Conservation (phyloP, 2,888 invertebrate genomes). For the Parascotia fuliginaria region DNA sequence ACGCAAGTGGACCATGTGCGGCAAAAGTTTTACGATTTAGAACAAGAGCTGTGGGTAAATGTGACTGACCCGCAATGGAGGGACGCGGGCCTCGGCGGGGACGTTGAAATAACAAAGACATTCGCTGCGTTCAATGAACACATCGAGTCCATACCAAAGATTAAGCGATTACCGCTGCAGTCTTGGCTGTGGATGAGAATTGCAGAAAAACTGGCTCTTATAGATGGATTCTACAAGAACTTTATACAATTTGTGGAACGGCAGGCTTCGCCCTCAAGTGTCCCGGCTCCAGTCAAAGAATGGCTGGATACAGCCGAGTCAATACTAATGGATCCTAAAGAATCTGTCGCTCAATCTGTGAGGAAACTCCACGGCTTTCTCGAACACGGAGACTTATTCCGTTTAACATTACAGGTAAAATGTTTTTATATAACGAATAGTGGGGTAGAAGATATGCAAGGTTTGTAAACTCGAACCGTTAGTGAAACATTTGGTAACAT, state of each 20-base stretch:
- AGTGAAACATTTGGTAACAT: constrained; percentile 32
- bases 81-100: constrained; percentile 72
- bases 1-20: constrained; percentile 87
- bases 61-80: constrained; percentile 72
- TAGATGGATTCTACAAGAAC: constrained; percentile 88
- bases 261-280: constrained; percentile 68
- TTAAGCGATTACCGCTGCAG: constrained; percentile 57
- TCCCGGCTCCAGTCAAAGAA: constrained; percentile 68
- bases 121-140: constrained; percentile 85
- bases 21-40: constrained; percentile 84
- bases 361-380: constrained; percentile 86
- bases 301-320: constrained; percentile 88
- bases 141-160: constrained; percentile 67
- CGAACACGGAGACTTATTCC: constrained; percentile 87
- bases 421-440: constrained; percentile 15
- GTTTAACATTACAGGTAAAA: constrained; percentile 87
- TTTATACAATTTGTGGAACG: constrained; percentile 87
- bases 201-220: constrained; percentile 85
- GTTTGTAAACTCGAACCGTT: background rate
- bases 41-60: constrained; percentile 81
- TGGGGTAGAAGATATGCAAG: constrained; percentile 14
- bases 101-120: constrained; percentile 85
- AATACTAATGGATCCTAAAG: constrained; percentile 87
- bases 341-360: constrained; percentile 85
- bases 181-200: constrained; percentile 88